Conservation (phyloP, 2,888 invertebrate genomes). For the Baronia brevicornis region DNA sequence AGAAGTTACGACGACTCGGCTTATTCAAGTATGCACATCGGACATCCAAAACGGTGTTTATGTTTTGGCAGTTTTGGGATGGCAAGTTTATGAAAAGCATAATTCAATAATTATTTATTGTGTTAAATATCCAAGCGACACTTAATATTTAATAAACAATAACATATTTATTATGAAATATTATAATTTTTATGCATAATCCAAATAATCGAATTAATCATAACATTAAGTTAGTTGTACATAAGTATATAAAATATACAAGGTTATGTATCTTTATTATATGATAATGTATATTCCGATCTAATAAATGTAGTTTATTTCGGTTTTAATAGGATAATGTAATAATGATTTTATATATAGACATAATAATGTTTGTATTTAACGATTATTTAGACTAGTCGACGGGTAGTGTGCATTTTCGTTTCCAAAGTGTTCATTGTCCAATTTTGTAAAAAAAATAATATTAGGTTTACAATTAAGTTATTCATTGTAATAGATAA, state of each 20-base stretch:
- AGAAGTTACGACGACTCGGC: conserved; percentile 48
- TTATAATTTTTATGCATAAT: conserved; percentile 9
- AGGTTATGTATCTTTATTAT: too few relatives aligned
- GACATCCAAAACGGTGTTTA: conserved; percentile 26
- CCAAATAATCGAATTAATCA: conserved; percentile 11
- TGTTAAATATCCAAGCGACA: conserved; percentile 34
- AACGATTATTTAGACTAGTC: conserved; percentile 56
- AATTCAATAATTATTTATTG: conserved; percentile 24
- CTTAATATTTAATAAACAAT: conserved; percentile 23
- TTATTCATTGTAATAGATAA: conserved; percentile 33
- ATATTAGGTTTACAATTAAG: conserved; percentile 29
- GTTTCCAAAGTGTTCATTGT: conserved; percentile 46
- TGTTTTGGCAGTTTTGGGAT: conserved; percentile 34
- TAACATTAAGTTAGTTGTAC: conserved; percentile 11
- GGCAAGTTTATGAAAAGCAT: conserved; percentile 33
- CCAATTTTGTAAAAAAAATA: conserved; percentile 69
- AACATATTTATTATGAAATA: conserved; percentile 18
- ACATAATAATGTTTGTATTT: too few relatives aligned
- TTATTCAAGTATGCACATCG: conserved; percentile 18
- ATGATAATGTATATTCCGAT: too few relatives aligned
- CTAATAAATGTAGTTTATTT: conserved; percentile 24
- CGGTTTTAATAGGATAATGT: conserved; percentile 19
- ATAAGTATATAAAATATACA: too few relatives aligned
- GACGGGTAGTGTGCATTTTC: conserved; percentile 73
- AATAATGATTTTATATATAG: too few relatives aligned